Base-by-base conservation (phyloP, 2,888 invertebrate genomes). In the Drosophila nigricruria region DNA sequence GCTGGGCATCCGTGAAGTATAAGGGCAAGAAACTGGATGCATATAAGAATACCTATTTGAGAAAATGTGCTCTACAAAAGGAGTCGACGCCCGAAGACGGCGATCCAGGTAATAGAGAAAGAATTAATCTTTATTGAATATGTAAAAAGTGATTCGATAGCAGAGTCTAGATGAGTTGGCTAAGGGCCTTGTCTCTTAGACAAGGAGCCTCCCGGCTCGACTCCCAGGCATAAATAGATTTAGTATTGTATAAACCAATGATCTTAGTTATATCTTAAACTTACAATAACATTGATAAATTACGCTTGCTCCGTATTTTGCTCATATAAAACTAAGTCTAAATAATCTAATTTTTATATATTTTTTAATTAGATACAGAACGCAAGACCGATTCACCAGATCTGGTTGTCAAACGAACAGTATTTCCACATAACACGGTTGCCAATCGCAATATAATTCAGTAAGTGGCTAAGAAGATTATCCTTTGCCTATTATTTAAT, bases 1-100 rank as follows among this genome's bases (percentile, higher is more conserved):
- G 98, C 2, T 98, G 98, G 98, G 97, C 97, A 3, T 97, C 97
- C 3, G 97, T 97, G 38, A 96, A 97, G 89, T 98, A 97, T 89
- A 96, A 95, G 91, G 97, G 97, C 1, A 96, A 96, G 90, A 97
- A 97, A 92, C 93, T 98, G 89, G 98, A 98, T 92, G 96, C 96
- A 5, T 97, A 97, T 90, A 98, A 98, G 93, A 96, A 96, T 76
- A 95, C 96, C 63, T 98, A 97, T 95, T 95, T 97, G 80, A 94
- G 96, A 63, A 96, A 95, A 88, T 95, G 95, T 85, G 94, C 94
- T 52, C 80, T 94, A 20, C 95, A 95, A 88, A 94, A 95, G 75
- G 95, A 95, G 50, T 89, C 89, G 0, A 90, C 89, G 8, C 89
- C 91, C 0, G 92, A 92, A 18, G 92, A 91, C 70, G 84, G 89